A percentile compares a stretch with the other conserved stretches of the same genome.
Conservation (phyloP, 2,797 vertebrate genomes). For the Crenichthys baileyi region DNA sequence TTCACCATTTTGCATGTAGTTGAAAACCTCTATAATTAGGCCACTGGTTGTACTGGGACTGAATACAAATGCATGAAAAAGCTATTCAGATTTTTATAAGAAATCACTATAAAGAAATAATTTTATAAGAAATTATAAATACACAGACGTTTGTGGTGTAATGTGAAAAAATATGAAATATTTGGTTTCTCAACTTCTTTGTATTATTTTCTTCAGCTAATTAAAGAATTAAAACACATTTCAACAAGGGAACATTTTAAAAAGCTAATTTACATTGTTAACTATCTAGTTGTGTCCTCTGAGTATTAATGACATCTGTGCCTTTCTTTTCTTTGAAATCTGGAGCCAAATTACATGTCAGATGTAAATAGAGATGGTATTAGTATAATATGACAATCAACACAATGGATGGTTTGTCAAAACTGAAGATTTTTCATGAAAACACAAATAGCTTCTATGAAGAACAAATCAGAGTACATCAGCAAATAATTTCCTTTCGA, state of each 20-base stretch:
- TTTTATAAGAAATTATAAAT: too few relatives aligned
- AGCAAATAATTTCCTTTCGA: not conserved
- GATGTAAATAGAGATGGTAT: conserved; percentile 24
- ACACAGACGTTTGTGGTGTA: not conserved
- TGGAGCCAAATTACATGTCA: conserved; percentile 1
- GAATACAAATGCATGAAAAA: too few relatives aligned
- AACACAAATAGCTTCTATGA: not conserved
- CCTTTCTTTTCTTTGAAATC: not conserved
- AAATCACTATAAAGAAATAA: too few relatives aligned
- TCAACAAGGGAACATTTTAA: not conserved
- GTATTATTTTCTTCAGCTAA: too few relatives aligned
- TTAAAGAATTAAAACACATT: not conserved
- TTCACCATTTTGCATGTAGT: not conserved
- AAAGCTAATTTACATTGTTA: not conserved
- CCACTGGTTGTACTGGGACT: too few relatives aligned
- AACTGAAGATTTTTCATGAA: conserved; percentile 9
- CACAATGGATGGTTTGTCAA: conserved; percentile 17
- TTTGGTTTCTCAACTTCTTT: not conserved
- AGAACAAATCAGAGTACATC: conserved; percentile 11
- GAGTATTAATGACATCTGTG: not conserved
- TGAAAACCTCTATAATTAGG: too few relatives aligned
- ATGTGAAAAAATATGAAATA: not conserved
- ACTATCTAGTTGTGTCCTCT: too few relatives aligned
- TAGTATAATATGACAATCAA: conserved; percentile 49
- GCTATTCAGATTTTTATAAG: too few relatives aligned